Base-by-base conservation (phyloP, 2,113 vertebrate species). In the Platichthys stellatus region DNA sequence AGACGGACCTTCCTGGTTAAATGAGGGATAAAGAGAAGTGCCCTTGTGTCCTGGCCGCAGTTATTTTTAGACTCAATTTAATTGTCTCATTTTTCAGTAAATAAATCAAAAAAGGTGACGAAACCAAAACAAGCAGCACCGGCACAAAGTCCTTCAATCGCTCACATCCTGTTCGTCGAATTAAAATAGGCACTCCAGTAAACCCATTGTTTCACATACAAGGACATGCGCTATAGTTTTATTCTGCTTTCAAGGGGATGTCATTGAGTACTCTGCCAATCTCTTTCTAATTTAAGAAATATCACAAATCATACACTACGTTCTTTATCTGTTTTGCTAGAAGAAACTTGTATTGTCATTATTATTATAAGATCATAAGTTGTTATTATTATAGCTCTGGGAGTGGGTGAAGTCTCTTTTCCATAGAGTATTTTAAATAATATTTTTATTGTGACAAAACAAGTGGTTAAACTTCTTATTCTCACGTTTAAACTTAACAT, bases 141-240 rank as follows among this genome's bases (percentile, higher is more conserved):
- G 21, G 21, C 53, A 75, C 61, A 66, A 57, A 62, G 13, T 23
- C 23, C 31, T n/a, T 72, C 7, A 71, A 40, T 69, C 53, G 64
- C 45, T 73, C 69, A 77, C 47, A 61, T 69, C 71, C 62, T 64
- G 64, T 51, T 47, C 35, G 68, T 65, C 23, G 14, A 54, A 18
- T 63, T 21, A 24, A 12, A 14, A 23, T 49, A 20, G 53, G 12
- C 28, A 51, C 38, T n/a, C 13, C 4, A 3, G 17, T 8, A 14
- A 23, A 43, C 24, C 7, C 23, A 35, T 47, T 20, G 35, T 23
- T 57, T 60, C n/a, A 13, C n/a, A 40, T 5, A 51, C 21, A 24
- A 53, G 3, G 9, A 0, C 9, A 26, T 2, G 12, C 21, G 2
- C 23, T 17, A 8, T 5, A 51, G 3, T 12, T 57, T 28, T 2